These are phyloP conservation scores for Trilocha varians DNA, from an alignment of 2,888 invertebrate genomes.

Conservation along the genomic window DNA sequence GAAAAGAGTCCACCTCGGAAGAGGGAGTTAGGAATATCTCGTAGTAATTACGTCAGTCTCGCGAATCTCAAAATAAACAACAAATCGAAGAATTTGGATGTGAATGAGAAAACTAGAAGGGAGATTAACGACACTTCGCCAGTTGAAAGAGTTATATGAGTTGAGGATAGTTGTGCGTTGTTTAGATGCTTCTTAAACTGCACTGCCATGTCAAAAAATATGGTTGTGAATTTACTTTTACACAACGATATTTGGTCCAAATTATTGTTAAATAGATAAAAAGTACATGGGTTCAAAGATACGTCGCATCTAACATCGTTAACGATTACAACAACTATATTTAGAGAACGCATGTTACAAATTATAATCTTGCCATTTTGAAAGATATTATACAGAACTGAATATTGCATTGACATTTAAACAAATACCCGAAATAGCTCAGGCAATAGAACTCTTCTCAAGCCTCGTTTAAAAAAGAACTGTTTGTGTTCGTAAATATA, in stretches of 20 bases:
- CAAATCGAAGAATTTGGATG: constrained; percentile 31
- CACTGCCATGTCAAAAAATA: too few relatives aligned
- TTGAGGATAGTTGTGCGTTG: constrained; percentile 6
- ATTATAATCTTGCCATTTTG: constrained; percentile 43
- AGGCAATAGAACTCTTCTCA: too few relatives aligned
- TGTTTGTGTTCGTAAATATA: too few relatives aligned
- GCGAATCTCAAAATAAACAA: constrained; percentile 61
- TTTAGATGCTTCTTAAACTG: too few relatives aligned
- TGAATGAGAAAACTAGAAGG: constrained; percentile 16
- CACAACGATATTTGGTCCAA: too few relatives aligned
- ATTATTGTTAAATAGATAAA: too few relatives aligned
- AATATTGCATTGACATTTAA: background rate
- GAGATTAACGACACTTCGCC: constrained; percentile 23
- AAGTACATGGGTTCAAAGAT: too few relatives aligned
- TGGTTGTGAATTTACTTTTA: too few relatives aligned
- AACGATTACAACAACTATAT: background rate
- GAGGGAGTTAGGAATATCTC: constrained; percentile 46
- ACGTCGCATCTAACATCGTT: too few relatives aligned
- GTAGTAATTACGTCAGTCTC: constrained; percentile 63
- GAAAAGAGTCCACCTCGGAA: constrained; percentile 32
- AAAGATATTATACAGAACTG: constrained; percentile 10
- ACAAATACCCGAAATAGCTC: too few relatives aligned
- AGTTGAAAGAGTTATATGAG: constrained; percentile 41
- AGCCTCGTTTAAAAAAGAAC: too few relatives aligned
- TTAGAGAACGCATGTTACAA: background rate